phyloP scores from a whole-genome alignment of 2,113 vertebrate species.

The Alouatta palliata region DNA sequence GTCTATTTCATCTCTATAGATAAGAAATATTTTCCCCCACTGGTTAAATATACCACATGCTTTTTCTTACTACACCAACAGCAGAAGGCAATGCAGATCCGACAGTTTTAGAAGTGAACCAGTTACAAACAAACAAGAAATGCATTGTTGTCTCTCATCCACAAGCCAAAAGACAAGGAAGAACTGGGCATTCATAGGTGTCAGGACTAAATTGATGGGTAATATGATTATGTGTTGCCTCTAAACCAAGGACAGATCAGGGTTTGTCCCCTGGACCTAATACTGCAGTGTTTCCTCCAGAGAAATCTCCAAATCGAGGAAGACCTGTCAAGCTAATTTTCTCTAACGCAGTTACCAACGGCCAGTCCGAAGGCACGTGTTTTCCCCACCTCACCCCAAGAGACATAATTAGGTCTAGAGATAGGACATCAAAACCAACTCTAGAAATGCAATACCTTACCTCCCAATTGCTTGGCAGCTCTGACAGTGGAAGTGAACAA shows the following conservation, averaged over 20 bases:
- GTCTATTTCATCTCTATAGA: not conserved
- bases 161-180: not conserved
- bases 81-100: not conserved
- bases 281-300: not conserved
- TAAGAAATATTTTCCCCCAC: not conserved
- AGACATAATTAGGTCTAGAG: not conserved
- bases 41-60: not conserved
- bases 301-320: not conserved
- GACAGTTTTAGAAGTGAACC: not conserved
- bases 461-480: too few species aligned
- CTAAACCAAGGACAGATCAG: not conserved
- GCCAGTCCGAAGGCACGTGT: not conserved
- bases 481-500: not conserved
- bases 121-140: not conserved
- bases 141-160: not conserved
- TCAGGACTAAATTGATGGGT: not conserved
- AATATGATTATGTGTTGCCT: not conserved
- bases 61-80: not conserved
- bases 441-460: not conserved
- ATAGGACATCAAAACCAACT: not conserved
- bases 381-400: not conserved
- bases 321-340: not conserved
- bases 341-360: not conserved
- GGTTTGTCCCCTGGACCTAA: not conserved
- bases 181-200: not conserved